Conservation (phyloP, 1,140 invertebrate species). For the Saccostrea cuccullata region DNA sequence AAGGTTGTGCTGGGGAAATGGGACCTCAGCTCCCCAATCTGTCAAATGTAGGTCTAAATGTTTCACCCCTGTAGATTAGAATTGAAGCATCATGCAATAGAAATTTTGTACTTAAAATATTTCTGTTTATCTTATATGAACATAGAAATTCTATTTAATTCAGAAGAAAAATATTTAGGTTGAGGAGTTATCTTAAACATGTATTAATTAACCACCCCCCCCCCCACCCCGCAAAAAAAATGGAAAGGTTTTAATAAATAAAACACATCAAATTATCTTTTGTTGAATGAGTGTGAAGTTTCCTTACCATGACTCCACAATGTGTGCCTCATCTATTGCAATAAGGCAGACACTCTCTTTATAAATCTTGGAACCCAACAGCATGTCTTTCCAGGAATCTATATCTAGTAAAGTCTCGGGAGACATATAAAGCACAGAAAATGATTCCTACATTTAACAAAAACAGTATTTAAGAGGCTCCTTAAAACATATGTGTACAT, state of each 20-base stretch:
- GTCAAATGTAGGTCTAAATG: constrained; percentile 37
- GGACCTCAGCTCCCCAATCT: constrained; percentile 37
- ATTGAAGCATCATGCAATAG: background rate
- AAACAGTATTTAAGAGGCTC: background rate
- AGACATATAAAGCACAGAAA: constrained; percentile 31
- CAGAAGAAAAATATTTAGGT: background rate
- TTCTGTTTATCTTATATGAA: background rate
- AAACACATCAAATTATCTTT: background rate
- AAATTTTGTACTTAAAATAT: background rate
- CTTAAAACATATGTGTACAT: background rate
- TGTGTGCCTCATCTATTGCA: constrained; percentile 20
- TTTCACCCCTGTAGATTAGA: constrained; percentile 44
- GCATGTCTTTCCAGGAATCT: constrained; percentile 22
- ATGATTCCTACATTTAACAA: constrained; percentile 16
- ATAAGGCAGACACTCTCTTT: background rate
- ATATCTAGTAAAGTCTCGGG: constrained; percentile 8
- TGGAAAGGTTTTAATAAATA: background rate
- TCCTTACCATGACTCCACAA: constrained; percentile 4
- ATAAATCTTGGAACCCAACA: background rate
- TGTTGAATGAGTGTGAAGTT: background rate
- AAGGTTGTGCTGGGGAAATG: constrained; percentile 20
- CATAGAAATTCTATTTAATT: background rate
- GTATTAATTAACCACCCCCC: background rate
- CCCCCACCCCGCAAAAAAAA: no score
- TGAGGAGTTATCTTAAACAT: background rate